These are phyloP conservation scores for Neopipo cinnamomea DNA, from an alignment of 2,113 vertebrate genomes.

Conservation along the genomic window DNA sequence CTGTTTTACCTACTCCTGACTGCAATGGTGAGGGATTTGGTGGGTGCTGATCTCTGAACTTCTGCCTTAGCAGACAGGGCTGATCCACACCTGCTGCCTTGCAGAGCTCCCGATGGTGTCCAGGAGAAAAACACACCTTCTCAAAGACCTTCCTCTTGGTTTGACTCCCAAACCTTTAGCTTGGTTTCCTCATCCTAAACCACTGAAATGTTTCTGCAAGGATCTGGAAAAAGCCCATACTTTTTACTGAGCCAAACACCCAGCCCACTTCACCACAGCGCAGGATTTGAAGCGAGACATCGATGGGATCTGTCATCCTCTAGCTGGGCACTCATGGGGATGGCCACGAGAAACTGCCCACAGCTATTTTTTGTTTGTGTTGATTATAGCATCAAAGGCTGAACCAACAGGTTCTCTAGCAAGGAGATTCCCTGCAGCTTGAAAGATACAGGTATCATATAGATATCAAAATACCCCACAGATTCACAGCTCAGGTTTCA, in stretches of 20 bases:
- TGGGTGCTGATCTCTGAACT: neutral
- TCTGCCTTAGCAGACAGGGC: neutral
- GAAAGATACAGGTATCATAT: slow-evolving; percentile 17
- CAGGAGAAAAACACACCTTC: neutral
- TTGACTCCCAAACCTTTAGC: neutral
- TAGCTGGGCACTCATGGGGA: neutral
- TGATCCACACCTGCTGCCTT: neutral
- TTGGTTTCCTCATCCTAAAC: neutral
- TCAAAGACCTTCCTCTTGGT: neutral
- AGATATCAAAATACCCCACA: slow-evolving; percentile 38
- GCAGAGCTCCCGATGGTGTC: neutral
- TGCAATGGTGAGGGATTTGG: neutral
- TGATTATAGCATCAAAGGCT: slow-evolving; percentile 34
- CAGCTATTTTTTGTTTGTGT: neutral
- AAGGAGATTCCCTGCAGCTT: slow-evolving; percentile 21
- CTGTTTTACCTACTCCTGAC: neutral
- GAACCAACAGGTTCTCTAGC: slow-evolving; percentile 49
- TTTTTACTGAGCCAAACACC: neutral
- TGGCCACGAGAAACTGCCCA: neutral
- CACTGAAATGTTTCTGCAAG: neutral
- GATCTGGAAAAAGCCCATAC: neutral
- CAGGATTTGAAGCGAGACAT: neutral
- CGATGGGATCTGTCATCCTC: neutral
- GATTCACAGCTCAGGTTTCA: neutral
- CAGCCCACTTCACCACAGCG: rapidly evolving